Base-by-base conservation (phyloP, 2,797 vertebrate species). In the Knipowitschia caucasica region DNA sequence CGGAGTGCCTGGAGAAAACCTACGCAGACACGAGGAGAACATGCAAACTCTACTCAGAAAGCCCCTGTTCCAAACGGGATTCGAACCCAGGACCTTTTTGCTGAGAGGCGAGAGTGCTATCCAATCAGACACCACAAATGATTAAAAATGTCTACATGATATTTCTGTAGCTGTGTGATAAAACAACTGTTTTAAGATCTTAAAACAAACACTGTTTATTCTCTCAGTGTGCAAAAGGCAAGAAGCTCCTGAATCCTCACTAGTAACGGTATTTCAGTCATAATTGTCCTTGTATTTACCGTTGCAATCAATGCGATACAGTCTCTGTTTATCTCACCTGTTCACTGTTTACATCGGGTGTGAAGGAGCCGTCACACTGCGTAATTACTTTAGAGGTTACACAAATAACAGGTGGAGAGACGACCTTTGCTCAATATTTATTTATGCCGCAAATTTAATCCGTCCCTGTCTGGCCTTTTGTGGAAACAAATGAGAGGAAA, bases 351-450 rank as follows among this genome's bases (percentile, higher is more conserved):
- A 77, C 65, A 73, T 80, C 70, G 77, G 66, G 81, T 82, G 79
- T 74, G 69, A 65, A 67, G 82, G 83, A 71, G 77, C 71, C 21
- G 34, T 75, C 78, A 75, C 69, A 24, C n/a, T n/a, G 67, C 81
- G 85, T 88, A 88, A 89, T 88, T 87, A 86, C 80, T 81, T 83
- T 84, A 81, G 85, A 86, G 84, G 84, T 84, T 86, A 82, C 77
- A 79, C 85, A 88, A 88, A 88, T 86, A 89, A 84, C 86, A 88
- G 86, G 85, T 81, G 84, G 82, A 86, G 78, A 81, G 81, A 77
- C 88, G 86, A 87, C 86, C 86, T 89, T 90, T 89, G 86, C 73
- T 72, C 52, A 80, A 79, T 84, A 88, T 86, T 86, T 86, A 86
- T 87, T 88, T 86, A 83, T 85, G 81, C 84, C 71, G 75, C 80